Base-by-base conservation (phyloP, 37 sponge, comb jelly and placozoan genomes). In the Diacarnus erythraeanus region DNA sequence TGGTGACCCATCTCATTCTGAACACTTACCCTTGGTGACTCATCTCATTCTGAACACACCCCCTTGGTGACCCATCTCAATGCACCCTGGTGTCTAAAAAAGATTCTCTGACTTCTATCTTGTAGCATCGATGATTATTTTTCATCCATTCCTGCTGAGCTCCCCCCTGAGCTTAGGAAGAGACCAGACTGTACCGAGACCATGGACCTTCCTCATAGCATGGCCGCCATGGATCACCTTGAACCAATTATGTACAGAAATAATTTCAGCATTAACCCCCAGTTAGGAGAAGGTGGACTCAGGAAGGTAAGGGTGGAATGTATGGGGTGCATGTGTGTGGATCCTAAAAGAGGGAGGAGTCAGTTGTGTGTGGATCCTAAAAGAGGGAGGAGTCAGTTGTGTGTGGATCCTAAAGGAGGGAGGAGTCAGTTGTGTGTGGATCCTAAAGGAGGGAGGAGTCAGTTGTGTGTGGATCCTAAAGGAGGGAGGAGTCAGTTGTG, bases 201-300 rank as follows among this genome's bases (percentile, higher is more conserved):
- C 33, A 74, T 86, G 0, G 92, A 87, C 26, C 78, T 91, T 31
- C 92, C 96, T 2, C 78, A 44, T 81, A 88, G 87, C 71, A 82
- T 88, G 86, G 34, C 84, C 15, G 84, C 96, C 35, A 72, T 95
- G 86, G 96, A 95, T 75, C 96, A 95, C 72, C 87, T 95, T 64
- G 57, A 61, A 30, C 89, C 92, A 31, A 76, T 95, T 17, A 42
- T 51, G 60, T 41, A 81, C 42, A 23, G 89, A 10, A 10, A 30
- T 31, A 64, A 38, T 10, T 68, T 83, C 25, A 72, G 38, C 30
- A 33, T 17, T 3, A 74, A 41, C 61, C 40, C 56, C 8, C 31
- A 60, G 42, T 1, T 21, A 6, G 72, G 71, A 37, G 89, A 88
- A 42, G 78, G 22, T 17, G 82, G 64, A 0, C 61, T 88, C 22